These are phyloP conservation scores for Noctilio leporinus DNA, from an alignment of 2,113 vertebrate species.

Conservation along the genomic window DNA sequence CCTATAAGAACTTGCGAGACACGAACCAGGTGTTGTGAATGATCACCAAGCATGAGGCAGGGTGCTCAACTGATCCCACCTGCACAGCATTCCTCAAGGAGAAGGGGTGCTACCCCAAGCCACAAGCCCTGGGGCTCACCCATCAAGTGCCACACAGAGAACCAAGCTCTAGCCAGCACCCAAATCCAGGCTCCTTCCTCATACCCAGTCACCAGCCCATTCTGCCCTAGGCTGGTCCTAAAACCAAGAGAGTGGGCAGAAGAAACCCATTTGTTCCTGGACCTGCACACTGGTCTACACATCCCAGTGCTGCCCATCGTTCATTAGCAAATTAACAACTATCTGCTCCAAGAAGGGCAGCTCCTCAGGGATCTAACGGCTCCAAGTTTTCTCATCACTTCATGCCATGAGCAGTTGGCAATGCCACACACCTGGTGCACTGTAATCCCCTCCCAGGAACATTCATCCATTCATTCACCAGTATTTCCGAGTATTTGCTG, in stretches of 20 bases:
- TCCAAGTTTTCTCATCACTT: not conserved
- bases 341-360: not conserved
- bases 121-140: not conserved
- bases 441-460: not conserved
- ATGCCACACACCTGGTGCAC: not conserved
- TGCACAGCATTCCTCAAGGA: not conserved
- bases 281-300: not conserved
- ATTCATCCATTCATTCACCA: not conserved
- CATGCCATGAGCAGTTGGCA: not conserved
- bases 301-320: not conserved
- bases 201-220: not conserved
- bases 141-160: not conserved
- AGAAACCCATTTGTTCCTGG: not conserved
- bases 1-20: accelerated
- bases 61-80: not conserved
- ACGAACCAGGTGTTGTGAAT: not conserved
- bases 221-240: not conserved
- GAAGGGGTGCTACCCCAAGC: no score
- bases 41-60: accelerated
- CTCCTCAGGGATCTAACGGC: not conserved
- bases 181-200: not conserved
- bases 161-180: not conserved
- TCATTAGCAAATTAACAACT: not conserved
- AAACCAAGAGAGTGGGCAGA: not conserved
- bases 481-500: not conserved